Base-by-base conservation (phyloP, 2,113 vertebrate genomes). In the Mellivora capensis region DNA sequence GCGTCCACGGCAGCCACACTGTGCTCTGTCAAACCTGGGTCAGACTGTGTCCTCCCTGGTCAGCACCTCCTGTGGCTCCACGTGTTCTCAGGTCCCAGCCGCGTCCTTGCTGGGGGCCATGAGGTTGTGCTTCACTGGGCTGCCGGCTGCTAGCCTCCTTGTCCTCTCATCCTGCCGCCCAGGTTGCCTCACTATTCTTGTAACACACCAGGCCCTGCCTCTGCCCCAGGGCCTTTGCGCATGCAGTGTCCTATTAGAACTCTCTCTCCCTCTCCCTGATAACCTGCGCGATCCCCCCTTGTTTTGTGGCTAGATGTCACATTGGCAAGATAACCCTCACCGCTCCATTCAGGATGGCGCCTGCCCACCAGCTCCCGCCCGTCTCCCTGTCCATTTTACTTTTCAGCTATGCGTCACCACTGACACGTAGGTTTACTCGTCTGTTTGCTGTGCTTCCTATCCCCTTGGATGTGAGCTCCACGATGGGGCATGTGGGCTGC, bases 51-150 rank as follows among this genome's bases (percentile, higher is more conserved):
- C 31, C 3, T 31, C 69, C 27, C 18, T 6, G 27, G 42, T 82
- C 25, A 10, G 2, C 49, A 52, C 64, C n/a, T 34, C 12, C 86
- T 3, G 0, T 0, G 44, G 54, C 57, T 11, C n/a, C 11, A 4
- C 9, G 0, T 23, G n/a, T 74, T 15, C 29, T 76, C 29, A 13
- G 39, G 9, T 52, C 76, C 27, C 0, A 2, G 62, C 52, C 2
- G 23, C 23, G 37, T 42, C 59, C 74, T 59, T 25, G 23, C 62
- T 3, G 1, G 82, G 42, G 34, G 4, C 47, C 11, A 2, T 23
- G 4, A 76, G 31, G n/a, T 52, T 25, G 34, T 5, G 5, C 27
- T 0, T 59, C 31, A 21, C 10, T 11, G 10, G n/a, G 20, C 1
- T 6, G 2, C 37, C 6, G 37, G 71, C 71, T 42, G 71, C 37